Evolutionary conservation across 2,797 vertebrate species (phyloP), one percentile per base, ranked within the genome.

Genomic region (Pangasius krempfi): DNA sequence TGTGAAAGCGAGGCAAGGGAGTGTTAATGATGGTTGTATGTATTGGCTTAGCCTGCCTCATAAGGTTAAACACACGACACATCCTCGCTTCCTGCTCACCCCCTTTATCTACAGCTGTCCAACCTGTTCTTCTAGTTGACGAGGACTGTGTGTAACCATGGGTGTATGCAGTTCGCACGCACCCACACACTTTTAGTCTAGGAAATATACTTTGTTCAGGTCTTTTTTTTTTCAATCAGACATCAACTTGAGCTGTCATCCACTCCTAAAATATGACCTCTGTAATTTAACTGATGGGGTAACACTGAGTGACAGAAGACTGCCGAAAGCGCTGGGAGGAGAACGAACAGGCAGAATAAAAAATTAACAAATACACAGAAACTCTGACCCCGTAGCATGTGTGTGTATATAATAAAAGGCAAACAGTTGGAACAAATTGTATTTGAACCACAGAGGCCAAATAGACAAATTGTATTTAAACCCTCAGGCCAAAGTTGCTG

Each of bases 111-210:
- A 81, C 90, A 94, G 95, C 94, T 92, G 96, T 94, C 95, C 93
- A 95, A 97, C 96, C 95, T 90, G 96, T 96, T 97, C 93, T 95
- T 93, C 95, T 93, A 88, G 90, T 89, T 91, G 87, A 89, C 83
- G 62, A 88, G 86, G 83, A 89, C 86, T 96, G 89, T 92, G 89
- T 91, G 89, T 93, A 91, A 90, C 89, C 89, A 90, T 95, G 89
- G 90, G 92, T 91, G 88, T 91, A 87, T 92, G 90, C 72, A 89
- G 87, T 89, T 87, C 88, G 78, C 70, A 84, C 88, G 75, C 30
- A 89, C 86, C 81, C 76, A 89, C 81, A 87, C 84, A 50, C 60
- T 56, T 54, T 16, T 66, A 84, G 75, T 85, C 40, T 86, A 89
- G 84, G 64, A 89, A 89, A 89, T 88, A 62, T 81, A 88, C 62